Conservation (phyloP, 1,140 invertebrate species). For the Drosophila melanogaster region Release_6_plus_ISO1_MT NT_037436.4:12619501-12620000, state of each 20-base stretch:
- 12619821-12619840: conserved; percentile 45
- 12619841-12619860: conserved; percentile 50
- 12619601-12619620: conserved; percentile 70
- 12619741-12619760: conserved; percentile 54
- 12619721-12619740: conserved; percentile 56
- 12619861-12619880: conserved; percentile 22
- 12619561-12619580: conserved; percentile 3
- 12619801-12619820: conserved; percentile 50
- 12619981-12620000: conserved; percentile 95
- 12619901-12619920: conserved; percentile 79
- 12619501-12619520: conserved; percentile 75
- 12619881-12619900: conserved; percentile 51
- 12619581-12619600: conserved; percentile 57
- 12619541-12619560: conserved; percentile 65
- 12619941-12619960: conserved; percentile 85
- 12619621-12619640: conserved; percentile 87
- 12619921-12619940: conserved; percentile 87
- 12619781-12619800: conserved; percentile 48
- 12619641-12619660: conserved; percentile 83
- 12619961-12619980: conserved; percentile 92
- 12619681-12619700: conserved; percentile 86
- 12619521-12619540: conserved; percentile 78
- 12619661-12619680: conserved; percentile 86
- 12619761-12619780: conserved; percentile 61
- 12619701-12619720: conserved; percentile 64